phyloP scores from a whole-genome alignment of 2,888 invertebrate species.

The Hirtodrosophila trivittata region DNA sequence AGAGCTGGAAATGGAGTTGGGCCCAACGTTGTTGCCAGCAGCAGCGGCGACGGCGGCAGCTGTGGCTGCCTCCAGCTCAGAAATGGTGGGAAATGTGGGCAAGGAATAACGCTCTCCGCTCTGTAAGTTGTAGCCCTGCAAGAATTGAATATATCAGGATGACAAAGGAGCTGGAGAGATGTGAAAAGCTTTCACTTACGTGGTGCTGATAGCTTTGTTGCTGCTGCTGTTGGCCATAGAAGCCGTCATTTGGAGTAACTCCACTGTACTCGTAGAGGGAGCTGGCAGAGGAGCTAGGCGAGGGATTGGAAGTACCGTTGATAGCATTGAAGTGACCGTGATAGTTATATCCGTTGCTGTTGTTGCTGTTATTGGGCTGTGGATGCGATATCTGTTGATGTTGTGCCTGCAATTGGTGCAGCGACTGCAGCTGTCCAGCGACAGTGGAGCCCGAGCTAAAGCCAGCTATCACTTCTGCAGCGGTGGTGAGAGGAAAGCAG shows the following conservation, averaged over 20 bases:
- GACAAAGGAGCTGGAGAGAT: not conserved
- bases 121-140: slow-evolving; percentile 76
- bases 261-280: slow-evolving; percentile 83
- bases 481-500: slow-evolving; percentile 88
- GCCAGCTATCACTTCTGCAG: slow-evolving; percentile 64
- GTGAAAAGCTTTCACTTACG: slow-evolving; percentile 66
- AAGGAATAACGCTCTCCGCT: slow-evolving; percentile 88
- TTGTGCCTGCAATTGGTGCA: slow-evolving; percentile 33
- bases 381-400: slow-evolving; percentile 41
- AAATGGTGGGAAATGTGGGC: slow-evolving; percentile 88
- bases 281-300: slow-evolving; percentile 77
- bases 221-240: slow-evolving; percentile 66
- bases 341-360: slow-evolving; percentile 73
- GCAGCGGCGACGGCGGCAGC: slow-evolving; percentile 44
- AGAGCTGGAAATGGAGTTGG: slow-evolving; percentile 11
- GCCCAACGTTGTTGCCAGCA: slow-evolving; percentile 31
- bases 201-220: slow-evolving; percentile 76
- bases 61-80: slow-evolving; percentile 87
- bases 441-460: slow-evolving; percentile 51
- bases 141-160: not conserved
- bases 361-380: slow-evolving; percentile 47
- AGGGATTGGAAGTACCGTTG: slow-evolving; percentile 67
- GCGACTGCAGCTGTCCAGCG: slow-evolving; percentile 59
- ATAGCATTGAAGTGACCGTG: slow-evolving; percentile 84
- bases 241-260: slow-evolving; percentile 68